phyloP scores from a whole-genome alignment of 2,888 invertebrate species.

The Drosophila kanekoi region DNA sequence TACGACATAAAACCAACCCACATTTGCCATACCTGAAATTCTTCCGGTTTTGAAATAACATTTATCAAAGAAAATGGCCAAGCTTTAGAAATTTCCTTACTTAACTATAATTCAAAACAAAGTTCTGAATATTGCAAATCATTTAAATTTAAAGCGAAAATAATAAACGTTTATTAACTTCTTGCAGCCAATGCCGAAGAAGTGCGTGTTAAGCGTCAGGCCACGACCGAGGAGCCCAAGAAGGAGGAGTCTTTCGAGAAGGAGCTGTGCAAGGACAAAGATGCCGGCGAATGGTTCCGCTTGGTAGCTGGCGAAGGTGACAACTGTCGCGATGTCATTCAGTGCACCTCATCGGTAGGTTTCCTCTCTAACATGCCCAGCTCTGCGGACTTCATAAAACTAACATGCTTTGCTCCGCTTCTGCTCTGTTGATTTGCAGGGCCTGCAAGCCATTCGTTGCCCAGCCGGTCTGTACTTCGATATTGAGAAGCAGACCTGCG shows the following conservation, averaged over 20 bases:
- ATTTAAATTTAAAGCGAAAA: not conserved
- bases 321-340: conserved; percentile 97
- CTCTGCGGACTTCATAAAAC: not conserved
- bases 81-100: not conserved
- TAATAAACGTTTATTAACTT: too few species aligned
- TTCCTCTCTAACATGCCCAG: not conserved
- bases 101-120: not conserved
- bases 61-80: conserved; percentile 1
- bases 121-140: not conserved
- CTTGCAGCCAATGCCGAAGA: conserved; percentile 58
- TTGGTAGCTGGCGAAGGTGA: conserved; percentile 95
- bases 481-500: conserved; percentile 97
- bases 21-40: conserved; percentile 58
- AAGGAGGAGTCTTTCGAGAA: conserved; percentile 95
- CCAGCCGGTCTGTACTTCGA: conserved; percentile 97
- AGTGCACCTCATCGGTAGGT: conserved; percentile 96
- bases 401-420: not conserved
- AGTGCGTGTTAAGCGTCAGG: conserved; percentile 88
- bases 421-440: conserved; percentile 86
- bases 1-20: conserved; percentile 61
- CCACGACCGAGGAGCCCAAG: conserved; percentile 91
- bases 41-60: conserved; percentile 67
- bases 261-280: conserved; percentile 97
- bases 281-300: conserved; percentile 97
- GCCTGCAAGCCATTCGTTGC: conserved; percentile 96